Percentiles rank a stretch among this genome's conserved stretches.
These are phyloP conservation scores for Argopecten irradians DNA, from an alignment of 1,140 invertebrate genomes.

Conservation along the genomic window DNA sequence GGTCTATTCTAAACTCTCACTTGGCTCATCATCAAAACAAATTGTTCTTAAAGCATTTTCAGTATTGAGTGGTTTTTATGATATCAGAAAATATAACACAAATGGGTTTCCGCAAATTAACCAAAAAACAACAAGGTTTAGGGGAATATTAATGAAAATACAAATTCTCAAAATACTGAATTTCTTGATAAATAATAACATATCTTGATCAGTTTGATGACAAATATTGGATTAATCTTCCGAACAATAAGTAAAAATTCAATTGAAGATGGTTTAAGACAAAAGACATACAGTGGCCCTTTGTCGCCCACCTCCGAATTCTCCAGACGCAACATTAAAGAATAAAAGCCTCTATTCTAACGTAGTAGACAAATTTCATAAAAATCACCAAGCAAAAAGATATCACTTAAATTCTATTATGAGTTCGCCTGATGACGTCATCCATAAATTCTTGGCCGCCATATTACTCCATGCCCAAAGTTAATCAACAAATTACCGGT, in stretches of 20 bases:
- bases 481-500: background rate
- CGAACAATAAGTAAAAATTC: background rate
- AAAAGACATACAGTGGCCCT: background rate
- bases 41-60: background rate
- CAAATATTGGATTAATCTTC: no score
- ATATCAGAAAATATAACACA: background rate
- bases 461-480: background rate
- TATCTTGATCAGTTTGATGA: no score
- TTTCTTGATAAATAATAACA: no score
- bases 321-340: background rate
- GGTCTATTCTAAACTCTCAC: background rate
- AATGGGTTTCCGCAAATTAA: background rate
- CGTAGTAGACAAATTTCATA: background rate
- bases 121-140: background rate
- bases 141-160: background rate
- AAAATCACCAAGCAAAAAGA: background rate
- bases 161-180: background rate
- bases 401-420: background rate
- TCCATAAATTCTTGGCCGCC: background rate
- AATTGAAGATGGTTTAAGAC: background rate
- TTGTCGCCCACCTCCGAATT: background rate
- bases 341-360: background rate
- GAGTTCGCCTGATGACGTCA: background rate
- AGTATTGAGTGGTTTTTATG: background rate
- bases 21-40: constrained; percentile 11